Conservation (phyloP, 2,797 vertebrate species). For the Sebastes iracundus region DNA sequence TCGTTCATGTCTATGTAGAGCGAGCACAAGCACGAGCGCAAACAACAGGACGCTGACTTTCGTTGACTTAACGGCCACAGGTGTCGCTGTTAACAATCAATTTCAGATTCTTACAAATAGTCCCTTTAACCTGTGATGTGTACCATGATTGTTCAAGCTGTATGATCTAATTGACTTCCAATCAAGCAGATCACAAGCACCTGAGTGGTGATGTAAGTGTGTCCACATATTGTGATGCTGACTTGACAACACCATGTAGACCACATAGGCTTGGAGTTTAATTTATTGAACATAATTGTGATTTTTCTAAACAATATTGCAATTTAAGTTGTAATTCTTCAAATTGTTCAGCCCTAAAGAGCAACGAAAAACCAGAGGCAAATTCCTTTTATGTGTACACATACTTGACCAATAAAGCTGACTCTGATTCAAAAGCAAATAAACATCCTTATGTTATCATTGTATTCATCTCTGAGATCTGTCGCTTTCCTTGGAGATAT, state of each 20-base stretch:
- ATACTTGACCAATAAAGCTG: background rate
- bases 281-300: background rate
- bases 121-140: no score
- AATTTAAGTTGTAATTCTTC: background rate
- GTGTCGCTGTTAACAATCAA: accelerated
- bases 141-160: no score
- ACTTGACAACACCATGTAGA: background rate
- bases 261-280: background rate
- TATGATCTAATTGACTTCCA: no score
- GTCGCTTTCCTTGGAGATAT: background rate
- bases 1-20: no score
- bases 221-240: no score
- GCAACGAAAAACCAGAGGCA: accelerated
- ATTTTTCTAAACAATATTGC: background rate
- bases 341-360: background rate
- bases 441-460: background rate
- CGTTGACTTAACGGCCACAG: no score
- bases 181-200: no score
- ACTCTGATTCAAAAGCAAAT: background rate
- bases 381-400: background rate
- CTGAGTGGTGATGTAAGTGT: no score
- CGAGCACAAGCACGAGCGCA: accelerated
- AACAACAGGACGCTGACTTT: no score
- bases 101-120: no score
- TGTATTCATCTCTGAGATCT: background rate